phyloP scores from a whole-genome alignment of 2,797 vertebrate genomes.

The Tapirus indicus region DNA sequence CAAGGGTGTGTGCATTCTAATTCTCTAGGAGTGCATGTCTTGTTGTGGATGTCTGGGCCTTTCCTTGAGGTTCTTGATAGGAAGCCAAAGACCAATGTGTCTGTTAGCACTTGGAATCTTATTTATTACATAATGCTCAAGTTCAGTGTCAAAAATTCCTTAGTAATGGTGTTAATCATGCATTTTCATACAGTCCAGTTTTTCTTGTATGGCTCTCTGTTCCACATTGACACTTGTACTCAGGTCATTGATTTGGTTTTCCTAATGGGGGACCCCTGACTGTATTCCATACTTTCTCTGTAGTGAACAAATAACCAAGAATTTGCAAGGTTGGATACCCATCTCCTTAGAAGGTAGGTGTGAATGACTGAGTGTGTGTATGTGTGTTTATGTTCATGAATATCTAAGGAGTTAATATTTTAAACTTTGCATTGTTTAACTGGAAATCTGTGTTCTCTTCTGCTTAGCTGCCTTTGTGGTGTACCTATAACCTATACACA shows the following conservation, averaged over 20 bases:
- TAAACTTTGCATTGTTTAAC: slow-evolving; percentile 71
- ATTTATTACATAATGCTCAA: neutral
- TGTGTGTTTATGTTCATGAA: too few relatives aligned
- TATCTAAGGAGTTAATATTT: slow-evolving; percentile 56
- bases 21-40: neutral
- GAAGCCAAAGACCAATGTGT: neutral
- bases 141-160: slow-evolving; percentile 61
- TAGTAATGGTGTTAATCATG: neutral
- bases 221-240: slow-evolving; percentile 49
- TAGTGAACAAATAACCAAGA: neutral
- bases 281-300: slow-evolving; percentile 31
- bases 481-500: slow-evolving; percentile 40
- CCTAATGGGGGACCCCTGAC: neutral
- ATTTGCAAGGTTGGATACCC: slow-evolving; percentile 1
- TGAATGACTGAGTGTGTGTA: neutral
- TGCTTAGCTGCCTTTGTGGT: slow-evolving; percentile 48
- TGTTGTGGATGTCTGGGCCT: neutral
- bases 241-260: slow-evolving; percentile 28
- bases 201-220: slow-evolving; percentile 55
- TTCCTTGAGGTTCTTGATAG: neutral
- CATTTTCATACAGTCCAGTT: neutral
- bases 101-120: slow-evolving; percentile 45
- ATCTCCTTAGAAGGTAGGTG: neutral
- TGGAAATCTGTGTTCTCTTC: slow-evolving; percentile 59
- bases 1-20: fast-evolving